These are phyloP conservation scores for Zalophus californianus DNA, from an alignment of 2,797 vertebrate species.

Conservation along the genomic window DNA sequence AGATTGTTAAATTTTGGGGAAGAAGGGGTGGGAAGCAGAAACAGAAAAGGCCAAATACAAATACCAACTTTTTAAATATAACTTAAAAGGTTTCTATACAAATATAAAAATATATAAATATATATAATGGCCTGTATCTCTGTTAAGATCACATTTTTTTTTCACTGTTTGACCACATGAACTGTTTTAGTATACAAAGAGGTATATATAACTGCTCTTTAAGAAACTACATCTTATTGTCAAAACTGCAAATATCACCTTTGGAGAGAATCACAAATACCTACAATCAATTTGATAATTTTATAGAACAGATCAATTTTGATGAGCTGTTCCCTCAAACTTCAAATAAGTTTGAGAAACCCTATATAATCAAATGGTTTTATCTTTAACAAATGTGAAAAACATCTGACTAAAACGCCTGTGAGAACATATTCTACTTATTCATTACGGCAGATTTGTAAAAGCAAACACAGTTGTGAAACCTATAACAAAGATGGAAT, in stretches of 20 bases:
- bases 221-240: constrained; percentile 53
- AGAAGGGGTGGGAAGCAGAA: background rate
- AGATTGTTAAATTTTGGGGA: constrained; percentile 40
- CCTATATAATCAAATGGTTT: constrained; percentile 31
- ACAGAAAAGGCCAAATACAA: constrained; percentile 3
- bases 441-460: background rate
- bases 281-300: constrained; percentile 10
- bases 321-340: constrained; percentile 18
- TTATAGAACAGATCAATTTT: background rate
- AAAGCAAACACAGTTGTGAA: background rate
- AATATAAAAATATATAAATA: constrained; percentile 56
- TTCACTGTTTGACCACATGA: background rate
- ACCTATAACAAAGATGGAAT: background rate
- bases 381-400: constrained; percentile 58
- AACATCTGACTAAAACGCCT: background rate
- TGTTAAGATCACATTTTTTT: background rate
- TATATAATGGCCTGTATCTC: background rate
- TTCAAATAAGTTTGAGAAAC: constrained; percentile 9
- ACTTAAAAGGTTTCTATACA: background rate
- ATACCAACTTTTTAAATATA: constrained; percentile 17
- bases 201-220: background rate
- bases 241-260: constrained; percentile 15
- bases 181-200: constrained; percentile 18
- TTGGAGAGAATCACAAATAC: background rate
- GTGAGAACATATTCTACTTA: background rate